Evolutionary conservation across 2,888 invertebrate genomes (phyloP), one percentile per base, ranked within the genome.

Genomic region (Quadroppia sp.): DNA sequence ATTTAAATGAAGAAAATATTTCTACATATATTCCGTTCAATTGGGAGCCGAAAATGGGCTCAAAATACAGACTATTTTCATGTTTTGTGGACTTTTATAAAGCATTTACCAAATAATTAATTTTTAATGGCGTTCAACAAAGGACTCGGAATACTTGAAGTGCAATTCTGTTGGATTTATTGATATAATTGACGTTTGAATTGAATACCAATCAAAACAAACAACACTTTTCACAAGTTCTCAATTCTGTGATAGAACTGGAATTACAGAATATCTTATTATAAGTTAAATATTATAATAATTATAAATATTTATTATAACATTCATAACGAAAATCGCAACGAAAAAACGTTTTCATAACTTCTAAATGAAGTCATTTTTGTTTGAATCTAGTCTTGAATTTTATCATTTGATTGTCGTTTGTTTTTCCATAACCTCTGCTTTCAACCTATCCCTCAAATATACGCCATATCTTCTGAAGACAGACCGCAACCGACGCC

Each of bases 201-300:
- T n/a, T n/a, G n/a, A 64, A 64, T 64, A 42, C 69, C 69, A 69
- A 69, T 69, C 69, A 69, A 69, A 69, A 45, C 69, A 40, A 42
- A 64, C 15, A 11, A 59, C 30, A 67, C 67, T 69, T 1, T 25
- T 69, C 40, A 17, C 25, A 69, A 45, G 69, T 69, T 69, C 69
- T 69, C 69, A 45, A 42, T 69, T 69, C 69, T 69, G 69, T 69
- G 69, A 69, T 69, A 69, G n/a, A 20, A 42, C 11, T 42, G 45
- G 45, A 69, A 69, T 69, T 69, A 69, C 45, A 42, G 69, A 69
- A 69, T 69, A 53, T 53, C 2, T 53, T 11, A 53, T 53, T 53
- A 53, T 20, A 15, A 53, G 7, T 53, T 45, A 17, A 13, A 15
- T 45, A 45, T 45, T 13, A 45, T 45, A 36, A 9, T 48, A 15